A percentile compares a stretch with the other conserved stretches of the same genome.
These are phyloP conservation scores for Acanthosepion pharaonis DNA, from an alignment of 2,888 invertebrate genomes.

Conservation along the genomic window DNA sequence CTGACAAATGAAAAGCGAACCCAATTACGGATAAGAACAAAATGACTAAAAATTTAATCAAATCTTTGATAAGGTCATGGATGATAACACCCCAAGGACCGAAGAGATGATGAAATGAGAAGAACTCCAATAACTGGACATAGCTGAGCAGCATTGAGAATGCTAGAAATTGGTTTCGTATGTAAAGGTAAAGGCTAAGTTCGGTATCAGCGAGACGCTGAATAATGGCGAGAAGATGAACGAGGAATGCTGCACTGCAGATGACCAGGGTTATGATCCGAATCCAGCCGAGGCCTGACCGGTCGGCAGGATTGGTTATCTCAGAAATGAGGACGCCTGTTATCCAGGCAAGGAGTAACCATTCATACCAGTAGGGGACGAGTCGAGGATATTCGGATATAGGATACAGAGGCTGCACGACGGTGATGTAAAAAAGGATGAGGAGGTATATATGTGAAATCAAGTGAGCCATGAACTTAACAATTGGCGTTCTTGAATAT, in stretches of 20 bases:
- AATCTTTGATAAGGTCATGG: constrained; percentile 82
- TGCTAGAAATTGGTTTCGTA: constrained; percentile 97
- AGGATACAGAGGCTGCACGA: constrained; percentile 73
- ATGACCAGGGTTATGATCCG: constrained; percentile 84
- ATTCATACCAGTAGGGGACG: constrained; percentile 95
- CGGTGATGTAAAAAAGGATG: constrained; percentile 89
- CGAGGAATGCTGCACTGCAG: constrained; percentile 77
- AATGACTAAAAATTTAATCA: constrained; percentile 97
- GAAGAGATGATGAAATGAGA: constrained; percentile 98
- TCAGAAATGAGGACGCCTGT: constrained; percentile 95
- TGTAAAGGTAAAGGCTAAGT: constrained; percentile 84
- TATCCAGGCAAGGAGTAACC: constrained; percentile 94
- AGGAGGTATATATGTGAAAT: constrained; percentile 98
- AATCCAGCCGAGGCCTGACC: constrained; percentile 93
- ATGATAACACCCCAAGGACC: constrained; percentile 99
- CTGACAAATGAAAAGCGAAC: constrained; percentile 91
- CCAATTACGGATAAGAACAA: constrained; percentile 98
- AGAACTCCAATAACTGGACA: constrained; percentile 93
- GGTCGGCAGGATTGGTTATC: constrained; percentile 97
- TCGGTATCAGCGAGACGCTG: constrained; percentile 75
- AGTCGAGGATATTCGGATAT: constrained; percentile 76
- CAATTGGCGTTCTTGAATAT: constrained; percentile 86
- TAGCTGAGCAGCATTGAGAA: constrained; percentile 95
- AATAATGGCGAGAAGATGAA: constrained; percentile 84
- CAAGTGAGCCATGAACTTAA: constrained; percentile 99